phyloP scores from a whole-genome alignment of 2,888 invertebrate genomes.

The Drosophila quinaria region DNA sequence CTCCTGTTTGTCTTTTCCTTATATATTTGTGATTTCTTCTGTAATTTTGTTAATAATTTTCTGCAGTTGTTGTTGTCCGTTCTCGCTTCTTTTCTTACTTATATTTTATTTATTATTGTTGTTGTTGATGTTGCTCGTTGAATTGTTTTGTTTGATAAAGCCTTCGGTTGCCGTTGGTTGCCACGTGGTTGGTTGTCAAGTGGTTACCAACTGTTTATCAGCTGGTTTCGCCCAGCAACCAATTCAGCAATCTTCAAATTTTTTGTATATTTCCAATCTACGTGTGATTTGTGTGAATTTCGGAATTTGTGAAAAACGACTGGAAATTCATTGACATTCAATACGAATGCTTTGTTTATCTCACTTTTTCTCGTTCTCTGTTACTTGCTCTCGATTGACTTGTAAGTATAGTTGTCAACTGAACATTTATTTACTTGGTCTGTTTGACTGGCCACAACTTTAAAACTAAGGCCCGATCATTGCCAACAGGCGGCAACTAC shows the following conservation, averaged over 20 bases:
- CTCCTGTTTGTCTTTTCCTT: background rate
- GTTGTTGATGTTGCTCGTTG: background rate
- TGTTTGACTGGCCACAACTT: background rate
- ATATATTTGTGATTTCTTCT: slow-evolving; percentile 1
- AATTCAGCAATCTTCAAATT: slow-evolving; percentile 18
- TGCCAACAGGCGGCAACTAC: background rate
- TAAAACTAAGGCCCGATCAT: slow-evolving; percentile 4
- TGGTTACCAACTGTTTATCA: slow-evolving; percentile 3
- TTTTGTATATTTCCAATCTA: slow-evolving; percentile 11
- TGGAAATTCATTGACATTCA: slow-evolving; percentile 1
- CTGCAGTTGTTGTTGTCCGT: background rate
- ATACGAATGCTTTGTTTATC: background rate
- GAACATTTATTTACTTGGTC: background rate
- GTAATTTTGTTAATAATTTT: slow-evolving; percentile 29
- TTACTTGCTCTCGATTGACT: background rate
- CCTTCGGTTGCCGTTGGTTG: slow-evolving; percentile 14
- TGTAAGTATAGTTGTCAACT: background rate
- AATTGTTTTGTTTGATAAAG: slow-evolving; percentile 2
- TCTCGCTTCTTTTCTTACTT: background rate
- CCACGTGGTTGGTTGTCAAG: slow-evolving; percentile 29
- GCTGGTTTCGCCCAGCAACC: slow-evolving; percentile 40
- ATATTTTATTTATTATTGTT: slow-evolving; percentile 4
- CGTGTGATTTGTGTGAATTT: slow-evolving; percentile 43
- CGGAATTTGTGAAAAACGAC: slow-evolving; percentile 27
- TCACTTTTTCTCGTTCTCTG: background rate